Base-by-base conservation (phyloP, 1,140 invertebrate species). In the Protaetia brevitarsis region DNA sequence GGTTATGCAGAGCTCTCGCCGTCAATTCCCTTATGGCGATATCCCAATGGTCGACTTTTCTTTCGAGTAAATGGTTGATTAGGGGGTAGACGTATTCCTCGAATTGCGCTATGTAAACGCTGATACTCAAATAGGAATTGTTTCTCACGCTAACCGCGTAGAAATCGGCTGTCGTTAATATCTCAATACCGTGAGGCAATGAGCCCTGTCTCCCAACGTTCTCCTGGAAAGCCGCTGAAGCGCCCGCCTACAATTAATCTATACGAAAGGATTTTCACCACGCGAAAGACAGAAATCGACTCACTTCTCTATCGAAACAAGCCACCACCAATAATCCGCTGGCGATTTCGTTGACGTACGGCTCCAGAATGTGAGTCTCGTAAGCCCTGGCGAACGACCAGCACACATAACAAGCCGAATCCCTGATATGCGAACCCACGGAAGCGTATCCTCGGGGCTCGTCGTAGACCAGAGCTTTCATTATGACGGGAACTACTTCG, bases 321-420 rank as follows among this genome's bases (percentile, higher is more conserved):
- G 94, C 89, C 1, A 92, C 92, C 19, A 93, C 86, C 0, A 96
- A 80, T 13, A 96, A 79, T 16, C 87, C 87, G 27, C 87, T 87
- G 1, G 95, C 92, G 58, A 99, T 90, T 65, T 89, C 79, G 56
- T 88, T 81, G 0, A 97, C 92, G 79, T 93, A 92, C 0, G 92
- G 93, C 51, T 86, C 80, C n/a, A 99, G 84, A 66, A 94, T 86
- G 31, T 85, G 73, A 0, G 91, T 89, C 73, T 97, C 92, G 79
- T 98, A 99, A 0, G 97, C 96, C 66, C 98, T 83, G 1, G 97
- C 96, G 84, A 99, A 96, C 1, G 97, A 90, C 97, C 97, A 99
- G 70, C 94, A 95, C 67, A 98, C 94, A 79, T 99, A 99, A 79
- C 96, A 99, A 7, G 97, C 96, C 0, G 97, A 89, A 84, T 99